A percentile compares a stretch with the other conserved stretches of the same genome.
phyloP scores from a whole-genome alignment of 2,797 vertebrate species.

The Gastrophryne carolinensis region DNA sequence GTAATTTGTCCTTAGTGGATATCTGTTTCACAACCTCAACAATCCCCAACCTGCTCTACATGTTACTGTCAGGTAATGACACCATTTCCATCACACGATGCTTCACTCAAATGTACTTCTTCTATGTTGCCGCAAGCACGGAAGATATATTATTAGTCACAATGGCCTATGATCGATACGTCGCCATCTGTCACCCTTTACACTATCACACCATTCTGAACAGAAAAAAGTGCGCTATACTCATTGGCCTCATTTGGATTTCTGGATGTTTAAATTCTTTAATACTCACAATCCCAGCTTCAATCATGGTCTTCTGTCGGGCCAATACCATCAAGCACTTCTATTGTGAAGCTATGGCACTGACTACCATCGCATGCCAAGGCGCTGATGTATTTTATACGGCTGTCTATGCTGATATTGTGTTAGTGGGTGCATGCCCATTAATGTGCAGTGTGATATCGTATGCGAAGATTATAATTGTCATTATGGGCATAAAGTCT shows the following conservation, averaged over 20 bases:
- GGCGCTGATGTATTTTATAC: constrained; percentile 19
- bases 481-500: constrained; percentile 43
- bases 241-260: neutral
- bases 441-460: constrained; percentile 56
- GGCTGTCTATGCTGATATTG: constrained; percentile 34
- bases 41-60: constrained; percentile 25
- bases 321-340: constrained; percentile 22
- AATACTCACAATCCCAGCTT: neutral
- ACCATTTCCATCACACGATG: constrained; percentile 5
- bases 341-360: constrained; percentile 28
- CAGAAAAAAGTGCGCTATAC: neutral
- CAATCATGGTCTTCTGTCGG: neutral
- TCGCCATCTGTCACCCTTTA: constrained; percentile 12
- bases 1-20: constrained; percentile 33
- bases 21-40: constrained; percentile 18
- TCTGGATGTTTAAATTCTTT: neutral
- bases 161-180: constrained; percentile 22
- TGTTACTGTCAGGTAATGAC: constrained; percentile 5
- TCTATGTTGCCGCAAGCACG: neutral
- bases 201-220: neutral
- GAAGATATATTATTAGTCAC: constrained; percentile 9
- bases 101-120: constrained; percentile 32
- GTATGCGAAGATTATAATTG: constrained; percentile 40
- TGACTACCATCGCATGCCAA: constrained; percentile 17
- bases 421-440: constrained; percentile 58